Conservation (phyloP, 1,140 invertebrate genomes). For the Drosophila lowei region DNA sequence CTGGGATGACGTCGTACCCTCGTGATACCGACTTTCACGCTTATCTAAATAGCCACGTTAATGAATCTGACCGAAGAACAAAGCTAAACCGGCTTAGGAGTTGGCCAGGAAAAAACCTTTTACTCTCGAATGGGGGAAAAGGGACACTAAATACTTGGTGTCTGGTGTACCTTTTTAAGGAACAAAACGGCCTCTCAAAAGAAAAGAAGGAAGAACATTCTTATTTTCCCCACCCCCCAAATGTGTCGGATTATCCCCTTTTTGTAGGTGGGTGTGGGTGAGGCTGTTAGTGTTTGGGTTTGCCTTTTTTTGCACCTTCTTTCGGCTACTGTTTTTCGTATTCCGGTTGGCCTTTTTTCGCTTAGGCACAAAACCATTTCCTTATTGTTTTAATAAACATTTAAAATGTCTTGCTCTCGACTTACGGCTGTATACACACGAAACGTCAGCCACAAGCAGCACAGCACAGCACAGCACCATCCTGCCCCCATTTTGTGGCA, state of each 20-base stretch:
- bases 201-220: slow-evolving; percentile 55
- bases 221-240: too few relatives aligned
- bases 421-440: slow-evolving; percentile 58
- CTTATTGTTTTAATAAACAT: slow-evolving; percentile 82
- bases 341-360: slow-evolving; percentile 30
- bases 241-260: slow-evolving; percentile 1
- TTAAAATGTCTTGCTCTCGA: slow-evolving; percentile 79
- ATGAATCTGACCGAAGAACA: slow-evolving; percentile 77
- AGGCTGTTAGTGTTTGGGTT: slow-evolving; percentile 35
- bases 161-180: slow-evolving; percentile 57
- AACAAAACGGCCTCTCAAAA: slow-evolving; percentile 58
- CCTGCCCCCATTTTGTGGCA: slow-evolving; percentile 62
- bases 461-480: neutral
- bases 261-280: slow-evolving; percentile 46
- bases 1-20: too few relatives aligned
- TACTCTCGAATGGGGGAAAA: slow-evolving; percentile 41
- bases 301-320: slow-evolving; percentile 64
- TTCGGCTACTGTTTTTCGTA: slow-evolving; percentile 47
- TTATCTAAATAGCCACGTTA: slow-evolving; percentile 81
- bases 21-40: slow-evolving; percentile 43
- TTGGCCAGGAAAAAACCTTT: slow-evolving; percentile 59
- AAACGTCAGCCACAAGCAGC: slow-evolving; percentile 70
- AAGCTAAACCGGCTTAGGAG: slow-evolving; percentile 64
- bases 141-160: slow-evolving; percentile 69
- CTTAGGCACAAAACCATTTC: slow-evolving; percentile 72